These are phyloP conservation scores for Acromyrmex charruanus DNA, from an alignment of 1,140 invertebrate species.

Conservation along the genomic window DNA sequence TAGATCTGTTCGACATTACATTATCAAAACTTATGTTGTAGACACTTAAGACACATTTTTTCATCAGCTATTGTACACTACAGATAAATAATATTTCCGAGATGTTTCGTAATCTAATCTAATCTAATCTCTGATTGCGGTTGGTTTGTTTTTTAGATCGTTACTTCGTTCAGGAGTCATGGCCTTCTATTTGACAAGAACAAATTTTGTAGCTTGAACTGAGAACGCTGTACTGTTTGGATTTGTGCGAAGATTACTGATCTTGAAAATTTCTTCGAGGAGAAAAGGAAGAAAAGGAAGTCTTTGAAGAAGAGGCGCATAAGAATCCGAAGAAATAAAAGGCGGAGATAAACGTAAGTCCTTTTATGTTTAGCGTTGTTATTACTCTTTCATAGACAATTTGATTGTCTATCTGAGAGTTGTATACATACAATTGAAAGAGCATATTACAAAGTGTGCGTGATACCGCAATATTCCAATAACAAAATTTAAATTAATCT, in stretches of 20 bases:
- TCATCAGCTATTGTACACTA: neutral
- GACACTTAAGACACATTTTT: neutral
- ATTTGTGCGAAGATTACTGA: conserved; percentile 25
- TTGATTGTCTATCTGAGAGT: neutral
- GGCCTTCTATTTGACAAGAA: conserved; percentile 55
- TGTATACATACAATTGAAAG: neutral
- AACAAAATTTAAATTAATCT: neutral
- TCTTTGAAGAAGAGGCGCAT: conserved; percentile 35
- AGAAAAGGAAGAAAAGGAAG: conserved; percentile 52
- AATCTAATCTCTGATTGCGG: conserved; percentile 63
- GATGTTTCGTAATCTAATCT: conserved; percentile 49
- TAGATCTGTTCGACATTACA: neutral
- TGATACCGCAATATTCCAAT: neutral
- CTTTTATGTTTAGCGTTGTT: conserved; percentile 27
- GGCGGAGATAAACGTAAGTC: conserved; percentile 62
- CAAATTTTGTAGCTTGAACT: conserved; percentile 16
- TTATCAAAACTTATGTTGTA: conserved; percentile 22
- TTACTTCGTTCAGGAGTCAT: conserved; percentile 36
- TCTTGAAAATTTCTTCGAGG: conserved; percentile 39
- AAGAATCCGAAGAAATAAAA: conserved; percentile 53
- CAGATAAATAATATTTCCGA: conserved; percentile 2
- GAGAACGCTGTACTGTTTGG: conserved; percentile 19
- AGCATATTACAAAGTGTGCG: neutral
- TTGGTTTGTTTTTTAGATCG: conserved; percentile 62
- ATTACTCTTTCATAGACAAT: conserved; percentile 10